phyloP scores from a whole-genome alignment of 2,113 vertebrate species.

The Cyanoderma ruficeps region DNA sequence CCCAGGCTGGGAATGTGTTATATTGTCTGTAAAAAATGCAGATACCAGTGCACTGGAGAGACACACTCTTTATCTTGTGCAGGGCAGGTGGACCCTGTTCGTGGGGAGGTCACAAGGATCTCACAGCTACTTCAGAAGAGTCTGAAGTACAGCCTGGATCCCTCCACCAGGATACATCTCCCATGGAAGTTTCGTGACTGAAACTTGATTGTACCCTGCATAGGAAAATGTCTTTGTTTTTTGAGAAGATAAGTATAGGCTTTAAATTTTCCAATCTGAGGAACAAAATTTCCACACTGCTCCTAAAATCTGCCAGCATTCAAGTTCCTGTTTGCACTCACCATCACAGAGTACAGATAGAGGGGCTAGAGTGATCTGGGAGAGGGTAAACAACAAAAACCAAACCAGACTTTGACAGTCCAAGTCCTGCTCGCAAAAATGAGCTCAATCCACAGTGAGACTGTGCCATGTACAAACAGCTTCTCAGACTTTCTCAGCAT shows the following conservation, averaged over 20 bases:
- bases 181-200: neutral
- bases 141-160: neutral
- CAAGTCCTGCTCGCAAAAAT: neutral
- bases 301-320: neutral
- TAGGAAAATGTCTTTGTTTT: neutral
- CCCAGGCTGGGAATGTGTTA: neutral
- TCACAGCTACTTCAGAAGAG: neutral
- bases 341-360: neutral
- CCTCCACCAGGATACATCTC: neutral
- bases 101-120: neutral
- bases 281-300: neutral
- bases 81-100: neutral
- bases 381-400: neutral
- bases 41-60: neutral
- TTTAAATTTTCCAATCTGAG: neutral
- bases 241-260: neutral
- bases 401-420: neutral
- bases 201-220: neutral
- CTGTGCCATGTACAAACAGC: neutral
- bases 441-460: neutral
- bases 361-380: neutral
- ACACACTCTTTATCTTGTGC: neutral
- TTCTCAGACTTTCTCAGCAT: neutral
- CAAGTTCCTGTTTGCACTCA: neutral
- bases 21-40: neutral